Percentiles rank a stretch among this genome's conserved stretches.
These are phyloP conservation scores for Bucco capensis DNA, from an alignment of 2,113 vertebrate species.

Conservation along the genomic window DNA sequence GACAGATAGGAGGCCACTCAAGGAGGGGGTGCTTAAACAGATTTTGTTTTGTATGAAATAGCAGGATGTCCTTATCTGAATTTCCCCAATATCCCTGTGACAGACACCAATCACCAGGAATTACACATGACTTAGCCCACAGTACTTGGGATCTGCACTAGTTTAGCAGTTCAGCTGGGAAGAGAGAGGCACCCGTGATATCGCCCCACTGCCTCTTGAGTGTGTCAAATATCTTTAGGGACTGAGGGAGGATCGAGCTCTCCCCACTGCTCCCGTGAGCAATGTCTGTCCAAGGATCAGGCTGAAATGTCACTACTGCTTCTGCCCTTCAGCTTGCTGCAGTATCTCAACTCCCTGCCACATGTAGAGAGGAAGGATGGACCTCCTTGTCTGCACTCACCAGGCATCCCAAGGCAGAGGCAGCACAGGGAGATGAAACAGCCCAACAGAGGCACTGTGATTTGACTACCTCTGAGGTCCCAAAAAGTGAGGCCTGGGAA, in stretches of 20 bases:
- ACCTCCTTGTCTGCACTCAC: neutral
- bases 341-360: neutral
- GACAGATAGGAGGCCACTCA: neutral
- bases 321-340: neutral
- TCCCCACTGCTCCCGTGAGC: neutral
- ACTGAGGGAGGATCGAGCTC: fast-evolving
- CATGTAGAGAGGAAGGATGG: fast-evolving
- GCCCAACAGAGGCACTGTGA: fast-evolving
- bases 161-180: neutral
- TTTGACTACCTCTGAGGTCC: neutral
- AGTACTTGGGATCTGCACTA: neutral
- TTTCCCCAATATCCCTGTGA: neutral
- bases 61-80: neutral
- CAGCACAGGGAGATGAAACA: neutral
- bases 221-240: neutral
- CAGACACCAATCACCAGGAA: neutral
- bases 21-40: neutral
- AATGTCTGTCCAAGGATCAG: neutral
- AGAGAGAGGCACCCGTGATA: neutral
- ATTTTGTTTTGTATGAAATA: neutral
- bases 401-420: neutral
- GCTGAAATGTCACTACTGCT: neutral
- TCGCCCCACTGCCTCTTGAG: neutral
- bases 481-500: neutral
- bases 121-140: neutral